Evolutionary conservation across 2,113 vertebrate genomes (phyloP), one percentile per base, ranked within the genome.

Genomic region (Macquaria ambigua): DNA sequence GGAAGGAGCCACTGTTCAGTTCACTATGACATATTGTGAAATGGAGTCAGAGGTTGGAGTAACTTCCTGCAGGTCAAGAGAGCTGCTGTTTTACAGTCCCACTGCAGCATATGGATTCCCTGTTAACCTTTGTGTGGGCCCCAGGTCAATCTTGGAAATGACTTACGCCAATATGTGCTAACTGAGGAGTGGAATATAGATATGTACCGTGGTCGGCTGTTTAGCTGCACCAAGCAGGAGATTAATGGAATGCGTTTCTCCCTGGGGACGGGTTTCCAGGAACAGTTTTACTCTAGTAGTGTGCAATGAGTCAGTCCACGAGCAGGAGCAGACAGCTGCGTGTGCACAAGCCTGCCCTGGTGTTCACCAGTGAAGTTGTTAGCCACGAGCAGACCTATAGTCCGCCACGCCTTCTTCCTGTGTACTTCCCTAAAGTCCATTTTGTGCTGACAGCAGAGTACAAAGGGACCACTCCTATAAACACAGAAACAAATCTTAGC

Each of bases 231-330:
- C 20, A 25, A 78, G 81, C 78, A 50, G 52, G 75, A 83, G 79
- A 88, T 92, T 93, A 75, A 66, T 92, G 83, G 91, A 93, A 94
- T 90, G 87, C 61, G 25, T 84, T 79, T 87, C 67, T 92, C 85
- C 85, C 23, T 0, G 20, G 76, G 77, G 77, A 77, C 34, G 0
- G 59, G 58, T 87, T 94, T 93, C 89, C 89, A 94, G 90, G 92
- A 95, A 93, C 80, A 85, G 55, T 74, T 83, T 92, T 91, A 68
- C 91, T 87, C 79, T 73, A 53, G 71, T 82, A 70, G 71, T 58
- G 76, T 84, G 79, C 81, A 81, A 50, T 74, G 81, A 90, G 78
- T 62, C 81, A 52, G 68, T 46, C 75, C 25, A 58, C 12, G 11
- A 73, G 85, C 39, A 74, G 63, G 78, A 41, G 80, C 61, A 85